Conservation (phyloP, 2,113 vertebrate genomes). For the Spea bombifrons region DNA sequence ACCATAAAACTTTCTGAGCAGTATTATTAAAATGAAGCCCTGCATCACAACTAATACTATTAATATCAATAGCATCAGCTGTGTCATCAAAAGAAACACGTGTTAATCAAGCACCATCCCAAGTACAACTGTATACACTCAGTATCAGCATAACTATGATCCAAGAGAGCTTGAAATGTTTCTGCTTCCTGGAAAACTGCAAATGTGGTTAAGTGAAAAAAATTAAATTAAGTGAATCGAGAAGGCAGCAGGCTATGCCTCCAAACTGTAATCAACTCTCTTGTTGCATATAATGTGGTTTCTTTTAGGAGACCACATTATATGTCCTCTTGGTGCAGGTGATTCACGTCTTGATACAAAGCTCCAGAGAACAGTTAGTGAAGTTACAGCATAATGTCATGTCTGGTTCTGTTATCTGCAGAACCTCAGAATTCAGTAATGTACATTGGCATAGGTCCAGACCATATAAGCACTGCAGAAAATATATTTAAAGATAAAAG, state of each 20-base stretch:
- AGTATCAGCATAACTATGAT: too few species aligned
- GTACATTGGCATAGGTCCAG: not conserved
- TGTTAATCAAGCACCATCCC: too few species aligned
- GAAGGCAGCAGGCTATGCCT: not conserved
- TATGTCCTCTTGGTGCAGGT: not conserved
- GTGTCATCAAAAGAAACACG: too few species aligned
- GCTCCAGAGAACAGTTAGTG: not conserved
- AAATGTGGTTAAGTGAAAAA: not conserved
- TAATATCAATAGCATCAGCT: too few species aligned
- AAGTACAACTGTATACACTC: too few species aligned
- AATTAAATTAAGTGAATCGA: not conserved
- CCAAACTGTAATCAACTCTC: not conserved
- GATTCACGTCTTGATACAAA: not conserved
- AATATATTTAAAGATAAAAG: not conserved
- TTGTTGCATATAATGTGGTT: not conserved
- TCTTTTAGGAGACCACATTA: not conserved
- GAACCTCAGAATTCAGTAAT: not conserved
- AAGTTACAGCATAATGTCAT: constrained; percentile 1
- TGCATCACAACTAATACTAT: too few species aligned
- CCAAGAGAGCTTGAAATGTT: not conserved
- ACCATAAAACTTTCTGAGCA: too few species aligned
- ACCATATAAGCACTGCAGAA: not conserved
- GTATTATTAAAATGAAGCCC: too few species aligned
- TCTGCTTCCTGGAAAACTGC: not conserved
- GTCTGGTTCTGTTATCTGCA: not conserved